Evolutionary conservation across 2,797 vertebrate genomes (phyloP).

Genomic region (Argya squamiceps): DNA sequence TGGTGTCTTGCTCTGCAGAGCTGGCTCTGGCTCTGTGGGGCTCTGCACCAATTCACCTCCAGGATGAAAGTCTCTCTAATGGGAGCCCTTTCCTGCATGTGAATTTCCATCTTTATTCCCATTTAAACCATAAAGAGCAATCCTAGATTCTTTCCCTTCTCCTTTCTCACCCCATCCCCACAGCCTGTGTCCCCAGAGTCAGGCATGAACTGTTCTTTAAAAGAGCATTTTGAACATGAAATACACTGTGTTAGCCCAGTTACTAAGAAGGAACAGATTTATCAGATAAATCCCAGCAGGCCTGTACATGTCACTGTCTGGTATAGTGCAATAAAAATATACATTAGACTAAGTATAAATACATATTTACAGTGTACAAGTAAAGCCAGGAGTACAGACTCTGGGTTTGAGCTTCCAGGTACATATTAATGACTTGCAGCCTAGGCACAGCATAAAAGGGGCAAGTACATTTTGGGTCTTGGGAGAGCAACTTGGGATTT

Average conservation of each 20-base stretch:
- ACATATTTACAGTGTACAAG: constrained; percentile 57
- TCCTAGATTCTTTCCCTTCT: not conserved
- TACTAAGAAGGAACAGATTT: constrained; percentile 23
- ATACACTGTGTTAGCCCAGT: not conserved
- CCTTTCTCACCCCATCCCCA: not conserved
- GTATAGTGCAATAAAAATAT: constrained; percentile 53
- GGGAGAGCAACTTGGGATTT: not conserved
- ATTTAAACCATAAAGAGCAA: not conserved
- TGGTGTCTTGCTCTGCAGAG: not conserved
- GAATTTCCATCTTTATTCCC: not conserved
- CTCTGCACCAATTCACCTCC: not conserved
- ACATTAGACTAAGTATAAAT: constrained; percentile 53
- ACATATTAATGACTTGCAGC: not conserved
- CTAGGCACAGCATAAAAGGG: not conserved
- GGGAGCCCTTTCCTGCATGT: not conserved
- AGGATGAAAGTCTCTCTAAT: not conserved
- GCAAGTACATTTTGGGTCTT: not conserved
- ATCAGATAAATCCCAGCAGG: constrained; percentile 42
- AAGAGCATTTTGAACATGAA: not conserved
- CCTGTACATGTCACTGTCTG: constrained; percentile 9
- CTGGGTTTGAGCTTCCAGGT: not conserved
- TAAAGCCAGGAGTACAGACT: constrained; percentile 30
- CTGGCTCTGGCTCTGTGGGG: not conserved
- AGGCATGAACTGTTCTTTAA: not conserved
- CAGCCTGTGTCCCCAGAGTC: not conserved